phyloP scores from a whole-genome alignment of 2,888 invertebrate genomes.

The Busseola fusca region DNA sequence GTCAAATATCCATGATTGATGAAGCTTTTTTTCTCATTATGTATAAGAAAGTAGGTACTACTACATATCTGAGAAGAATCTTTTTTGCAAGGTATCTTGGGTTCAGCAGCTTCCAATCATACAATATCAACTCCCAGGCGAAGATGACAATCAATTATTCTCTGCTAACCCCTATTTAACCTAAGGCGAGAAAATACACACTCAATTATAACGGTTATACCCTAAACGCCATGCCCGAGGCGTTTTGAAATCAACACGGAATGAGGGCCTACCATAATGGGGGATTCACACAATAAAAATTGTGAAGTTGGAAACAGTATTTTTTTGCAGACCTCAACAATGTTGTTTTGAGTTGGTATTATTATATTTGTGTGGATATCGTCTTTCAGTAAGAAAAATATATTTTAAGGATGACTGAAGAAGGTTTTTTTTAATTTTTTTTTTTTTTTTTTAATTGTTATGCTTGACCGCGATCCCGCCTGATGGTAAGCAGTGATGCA shows the following conservation, averaged over 20 bases:
- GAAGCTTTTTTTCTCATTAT: no score
- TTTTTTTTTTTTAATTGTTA: no score
- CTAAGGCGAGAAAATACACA: conserved; percentile 46
- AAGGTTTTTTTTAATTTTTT: no score
- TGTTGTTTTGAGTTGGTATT: conserved; percentile 30
- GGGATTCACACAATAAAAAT: conserved; percentile 40
- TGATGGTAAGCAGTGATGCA: no score
- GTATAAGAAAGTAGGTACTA: neutral
- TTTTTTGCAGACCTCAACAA: conserved; percentile 19
- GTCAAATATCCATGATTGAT: no score
- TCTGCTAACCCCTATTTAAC: conserved; percentile 32
- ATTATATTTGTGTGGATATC: neutral
- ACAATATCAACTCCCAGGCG: conserved; percentile 21
- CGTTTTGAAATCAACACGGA: conserved; percentile 54
- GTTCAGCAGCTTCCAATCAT: neutral
- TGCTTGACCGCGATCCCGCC: no score
- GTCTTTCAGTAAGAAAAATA: neutral
- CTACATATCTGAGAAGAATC: neutral
- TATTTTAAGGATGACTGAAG: neutral
- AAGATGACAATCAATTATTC: conserved; percentile 34
- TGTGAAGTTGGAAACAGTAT: conserved; percentile 35
- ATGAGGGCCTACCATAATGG: conserved; percentile 35
- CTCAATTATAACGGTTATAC: conserved; percentile 55
- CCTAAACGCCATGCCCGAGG: conserved; percentile 46
- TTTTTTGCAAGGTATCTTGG: neutral